A percentile compares a stretch with the other conserved stretches of the same genome.
Conservation (phyloP, 2,888 invertebrate genomes). For the Busseola fusca region DNA sequence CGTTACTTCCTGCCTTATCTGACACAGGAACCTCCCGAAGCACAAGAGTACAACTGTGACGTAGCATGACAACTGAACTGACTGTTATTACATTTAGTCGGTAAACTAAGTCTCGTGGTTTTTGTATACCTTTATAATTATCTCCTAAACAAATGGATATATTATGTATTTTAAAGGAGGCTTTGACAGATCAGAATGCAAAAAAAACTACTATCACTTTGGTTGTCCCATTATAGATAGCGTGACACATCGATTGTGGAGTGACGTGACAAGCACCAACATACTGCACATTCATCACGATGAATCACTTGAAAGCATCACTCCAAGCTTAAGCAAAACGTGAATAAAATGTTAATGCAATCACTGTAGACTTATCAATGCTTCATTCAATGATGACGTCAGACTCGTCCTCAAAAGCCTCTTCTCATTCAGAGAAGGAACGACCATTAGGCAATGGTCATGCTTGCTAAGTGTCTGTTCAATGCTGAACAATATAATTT, state of each 20-base stretch:
- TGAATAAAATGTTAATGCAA: constrained; percentile 24
- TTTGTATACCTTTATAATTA: no score
- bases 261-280: constrained; percentile 11
- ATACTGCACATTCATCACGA: constrained; percentile 19
- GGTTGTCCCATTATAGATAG: constrained; percentile 14
- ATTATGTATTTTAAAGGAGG: neutral
- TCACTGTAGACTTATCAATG: constrained; percentile 2
- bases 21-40: no score
- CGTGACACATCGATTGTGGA: constrained; percentile 31
- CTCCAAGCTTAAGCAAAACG: constrained; percentile 7
- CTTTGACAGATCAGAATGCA: neutral
- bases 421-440: neutral
- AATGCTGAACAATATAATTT: neutral
- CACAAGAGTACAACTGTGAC: no score
- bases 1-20: no score
- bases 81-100: no score
- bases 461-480: neutral
- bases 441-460: neutral
- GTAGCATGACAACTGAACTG: no score
- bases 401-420: neutral
- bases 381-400: constrained; percentile 38
- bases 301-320: constrained; percentile 35
- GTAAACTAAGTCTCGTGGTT: no score
- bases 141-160: no score
- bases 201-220: constrained; percentile 15